These are phyloP conservation scores for Cossypha niveicapilla DNA, from an alignment of 2,797 vertebrate genomes.

Conservation along the genomic window DNA sequence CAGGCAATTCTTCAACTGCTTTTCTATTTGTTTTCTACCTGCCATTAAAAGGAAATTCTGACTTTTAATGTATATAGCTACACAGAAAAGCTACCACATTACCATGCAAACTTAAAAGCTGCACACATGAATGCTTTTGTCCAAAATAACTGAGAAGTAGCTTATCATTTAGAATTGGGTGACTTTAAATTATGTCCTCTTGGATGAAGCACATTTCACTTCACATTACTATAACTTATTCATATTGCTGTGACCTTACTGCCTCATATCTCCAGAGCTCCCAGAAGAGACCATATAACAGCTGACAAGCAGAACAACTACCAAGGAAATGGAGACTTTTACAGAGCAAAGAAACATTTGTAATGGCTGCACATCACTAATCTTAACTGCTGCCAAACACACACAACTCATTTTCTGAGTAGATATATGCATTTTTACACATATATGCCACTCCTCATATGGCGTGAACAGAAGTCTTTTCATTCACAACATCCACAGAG, in stretches of 20 bases:
- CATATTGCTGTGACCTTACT: background rate
- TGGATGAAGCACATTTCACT: background rate
- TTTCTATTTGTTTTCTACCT: background rate
- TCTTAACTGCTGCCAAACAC: background rate
- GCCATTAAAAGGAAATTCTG: background rate
- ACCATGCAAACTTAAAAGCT: background rate
- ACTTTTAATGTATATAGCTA: background rate
- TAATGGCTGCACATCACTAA: background rate
- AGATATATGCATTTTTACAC: background rate
- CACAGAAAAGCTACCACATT: background rate
- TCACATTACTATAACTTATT: background rate
- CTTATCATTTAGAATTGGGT: background rate
- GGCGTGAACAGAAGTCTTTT: background rate
- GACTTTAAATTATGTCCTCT: background rate
- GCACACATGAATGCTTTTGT: background rate
- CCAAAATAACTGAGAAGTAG: background rate
- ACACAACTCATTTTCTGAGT: background rate
- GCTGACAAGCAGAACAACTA: background rate
- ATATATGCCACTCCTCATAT: background rate
- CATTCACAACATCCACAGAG: background rate
- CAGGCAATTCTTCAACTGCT: background rate
- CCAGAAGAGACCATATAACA: background rate
- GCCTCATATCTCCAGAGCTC: background rate
- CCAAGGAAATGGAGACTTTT: background rate
- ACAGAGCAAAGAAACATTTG: background rate